Conservation (phyloP, 2,888 invertebrate genomes). For the Trissolcus brochymenae region DNA sequence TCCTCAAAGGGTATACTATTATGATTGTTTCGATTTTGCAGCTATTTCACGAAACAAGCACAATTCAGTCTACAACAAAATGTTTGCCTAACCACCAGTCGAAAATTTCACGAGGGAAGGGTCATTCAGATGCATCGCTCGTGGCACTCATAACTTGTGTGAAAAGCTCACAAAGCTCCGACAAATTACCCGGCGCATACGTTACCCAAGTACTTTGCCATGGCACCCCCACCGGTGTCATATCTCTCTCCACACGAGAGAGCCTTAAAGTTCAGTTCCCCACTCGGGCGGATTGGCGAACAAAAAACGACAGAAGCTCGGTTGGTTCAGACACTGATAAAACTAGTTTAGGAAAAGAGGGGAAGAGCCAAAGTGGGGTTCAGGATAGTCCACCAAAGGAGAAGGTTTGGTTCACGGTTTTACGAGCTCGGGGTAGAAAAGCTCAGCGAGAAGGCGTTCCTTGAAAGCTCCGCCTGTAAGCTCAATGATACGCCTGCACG, state of each 20-base stretch:
- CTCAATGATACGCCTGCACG: slow-evolving; percentile 64
- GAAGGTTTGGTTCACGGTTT: slow-evolving; percentile 43
- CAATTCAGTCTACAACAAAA: slow-evolving; percentile 22
- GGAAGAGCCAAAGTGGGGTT: slow-evolving; percentile 44
- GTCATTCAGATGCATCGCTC: slow-evolving; percentile 54
- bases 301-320: slow-evolving; percentile 40
- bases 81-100: slow-evolving; percentile 28
- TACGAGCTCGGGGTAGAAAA: slow-evolving; percentile 54
- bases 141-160: slow-evolving; percentile 69
- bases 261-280: slow-evolving; percentile 44
- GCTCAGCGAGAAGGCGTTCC: slow-evolving; percentile 68
- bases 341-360: slow-evolving; percentile 49
- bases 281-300: slow-evolving; percentile 21
- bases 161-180: slow-evolving; percentile 72
- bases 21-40: no score
- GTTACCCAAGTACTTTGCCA: slow-evolving; percentile 67
- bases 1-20: no score
- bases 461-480: slow-evolving; percentile 73
- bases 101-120: slow-evolving; percentile 24
- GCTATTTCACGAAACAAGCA: background rate
- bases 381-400: slow-evolving; percentile 36
- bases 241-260: slow-evolving; percentile 21
- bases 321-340: slow-evolving; percentile 51
- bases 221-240: slow-evolving; percentile 28
- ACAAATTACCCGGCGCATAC: slow-evolving; percentile 73